phyloP scores from a whole-genome alignment of 92 coral and sea anemone species.

The Actinostola sp. region DNA sequence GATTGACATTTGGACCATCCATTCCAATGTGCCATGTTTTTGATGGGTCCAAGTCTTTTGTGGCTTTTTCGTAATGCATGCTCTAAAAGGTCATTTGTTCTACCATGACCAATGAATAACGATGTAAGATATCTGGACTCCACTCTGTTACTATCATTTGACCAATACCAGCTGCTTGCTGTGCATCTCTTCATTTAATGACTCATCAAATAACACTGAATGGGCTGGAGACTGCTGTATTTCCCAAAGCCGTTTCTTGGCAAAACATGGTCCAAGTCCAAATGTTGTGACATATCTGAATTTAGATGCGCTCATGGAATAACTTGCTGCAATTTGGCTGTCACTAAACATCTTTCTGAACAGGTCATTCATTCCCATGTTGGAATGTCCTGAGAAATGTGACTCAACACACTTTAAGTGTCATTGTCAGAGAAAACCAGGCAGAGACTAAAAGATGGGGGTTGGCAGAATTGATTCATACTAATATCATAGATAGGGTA shows the following conservation, averaged over 20 bases:
- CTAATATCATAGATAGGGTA: no score
- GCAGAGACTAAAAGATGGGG: no score
- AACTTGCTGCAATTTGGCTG: slow-evolving; percentile 57
- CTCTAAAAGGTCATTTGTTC: slow-evolving; percentile 43
- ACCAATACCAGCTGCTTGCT: slow-evolving; percentile 64
- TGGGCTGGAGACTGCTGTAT: slow-evolving; percentile 47
- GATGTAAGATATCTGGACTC: slow-evolving; percentile 50
- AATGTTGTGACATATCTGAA: slow-evolving; percentile 51
- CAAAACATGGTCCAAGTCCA: slow-evolving; percentile 62
- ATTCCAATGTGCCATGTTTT: slow-evolving; percentile 50
- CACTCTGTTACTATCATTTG: slow-evolving; percentile 41
- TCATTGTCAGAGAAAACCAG: no score
- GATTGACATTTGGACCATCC: slow-evolving; percentile 70
- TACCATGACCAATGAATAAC: slow-evolving; percentile 62
- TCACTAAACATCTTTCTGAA: slow-evolving; percentile 59
- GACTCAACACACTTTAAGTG: slow-evolving; percentile 55
- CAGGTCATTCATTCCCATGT: slow-evolving; percentile 54
- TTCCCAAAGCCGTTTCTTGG: slow-evolving; percentile 37
- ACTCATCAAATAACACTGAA: slow-evolving; percentile 62
- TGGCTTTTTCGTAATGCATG: slow-evolving; percentile 56
- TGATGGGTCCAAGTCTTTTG: slow-evolving; percentile 35
- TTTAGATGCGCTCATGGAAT: slow-evolving; percentile 62
- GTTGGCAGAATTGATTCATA: no score
- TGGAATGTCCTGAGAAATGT: slow-evolving; percentile 59
- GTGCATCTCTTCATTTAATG: slow-evolving; percentile 51